These are phyloP conservation scores for Cheilosia vulpina DNA, from an alignment of 2,888 invertebrate genomes.

Conservation along the genomic window DNA sequence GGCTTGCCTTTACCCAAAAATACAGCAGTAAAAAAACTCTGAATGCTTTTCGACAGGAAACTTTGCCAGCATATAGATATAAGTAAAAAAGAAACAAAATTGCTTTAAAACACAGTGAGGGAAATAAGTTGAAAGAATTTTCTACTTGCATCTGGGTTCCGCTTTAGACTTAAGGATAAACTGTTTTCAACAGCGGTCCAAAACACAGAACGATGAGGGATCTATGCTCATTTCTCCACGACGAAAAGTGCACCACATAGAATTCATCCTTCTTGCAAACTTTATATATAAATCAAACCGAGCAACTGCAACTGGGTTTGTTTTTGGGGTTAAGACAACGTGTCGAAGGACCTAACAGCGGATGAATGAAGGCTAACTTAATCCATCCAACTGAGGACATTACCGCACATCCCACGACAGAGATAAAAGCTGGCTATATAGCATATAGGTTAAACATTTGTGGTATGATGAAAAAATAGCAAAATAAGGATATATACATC, in stretches of 20 bases:
- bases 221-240: conserved; percentile 42
- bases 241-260: conserved; percentile 36
- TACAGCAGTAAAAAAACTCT: conserved; percentile 29
- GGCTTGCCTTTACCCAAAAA: conserved; percentile 10
- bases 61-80: conserved; percentile 32
- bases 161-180: conserved; percentile 45
- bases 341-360: conserved; percentile 42
- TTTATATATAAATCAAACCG: conserved; percentile 58
- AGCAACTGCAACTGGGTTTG: conserved; percentile 34
- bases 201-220: conserved; percentile 37
- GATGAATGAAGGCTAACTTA: conserved; percentile 55
- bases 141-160: conserved; percentile 55
- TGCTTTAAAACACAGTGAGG: conserved; percentile 15
- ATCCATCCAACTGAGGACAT: conserved; percentile 48
- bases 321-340: conserved; percentile 47
- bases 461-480: conserved; percentile 40
- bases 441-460: conserved; percentile 42
- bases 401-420: conserved; percentile 13
- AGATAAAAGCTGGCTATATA: conserved; percentile 19
- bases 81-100: conserved; percentile 42
- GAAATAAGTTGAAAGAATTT: conserved; percentile 32
- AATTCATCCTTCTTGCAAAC: conserved; percentile 36
- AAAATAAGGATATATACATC: conserved; percentile 37
- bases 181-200: conserved; percentile 29
- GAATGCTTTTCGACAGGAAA: conserved; percentile 9